Percentiles rank a stretch among this genome's conserved stretches.
Evolutionary conservation across 2,888 invertebrate genomes (phyloP).

Genomic region (Callinectes sapidus): DNA sequence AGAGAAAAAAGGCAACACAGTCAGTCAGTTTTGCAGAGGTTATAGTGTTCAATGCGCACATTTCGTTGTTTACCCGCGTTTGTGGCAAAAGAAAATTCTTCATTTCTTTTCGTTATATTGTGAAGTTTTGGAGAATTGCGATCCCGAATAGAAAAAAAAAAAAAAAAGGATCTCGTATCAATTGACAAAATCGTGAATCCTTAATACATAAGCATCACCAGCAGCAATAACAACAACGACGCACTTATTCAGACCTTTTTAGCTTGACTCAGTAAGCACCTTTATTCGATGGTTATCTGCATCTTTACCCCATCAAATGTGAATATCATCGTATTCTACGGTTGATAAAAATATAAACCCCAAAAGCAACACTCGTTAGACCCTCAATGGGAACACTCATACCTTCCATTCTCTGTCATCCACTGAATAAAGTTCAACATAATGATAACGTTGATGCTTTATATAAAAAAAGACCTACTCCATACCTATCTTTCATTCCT

Average conservation of each 20-base stretch:
- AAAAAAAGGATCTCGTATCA: neutral
- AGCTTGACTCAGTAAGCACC: neutral
- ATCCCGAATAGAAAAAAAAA: neutral
- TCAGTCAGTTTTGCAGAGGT: neutral
- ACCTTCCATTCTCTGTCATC: neutral
- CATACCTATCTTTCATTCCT: neutral
- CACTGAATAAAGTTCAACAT: neutral
- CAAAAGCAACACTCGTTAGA: too few relatives aligned
- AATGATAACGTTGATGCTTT: neutral
- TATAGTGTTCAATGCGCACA: neutral
- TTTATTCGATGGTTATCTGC: too few relatives aligned
- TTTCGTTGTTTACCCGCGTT: neutral
- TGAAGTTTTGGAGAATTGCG: neutral
- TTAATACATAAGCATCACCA: neutral
- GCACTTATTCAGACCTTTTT: too few relatives aligned
- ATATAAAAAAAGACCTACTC: neutral
- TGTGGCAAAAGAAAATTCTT: neutral
- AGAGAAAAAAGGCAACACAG: neutral
- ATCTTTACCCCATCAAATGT: too few relatives aligned
- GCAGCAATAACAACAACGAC: too few relatives aligned
- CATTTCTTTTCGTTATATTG: neutral
- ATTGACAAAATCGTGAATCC: neutral
- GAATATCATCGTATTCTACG: too few relatives aligned
- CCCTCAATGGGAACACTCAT: too few relatives aligned
- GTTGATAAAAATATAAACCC: too few relatives aligned